Evolutionary conservation across 1,140 invertebrate species (phyloP).

Genomic region (Nomia melanderi): DNA sequence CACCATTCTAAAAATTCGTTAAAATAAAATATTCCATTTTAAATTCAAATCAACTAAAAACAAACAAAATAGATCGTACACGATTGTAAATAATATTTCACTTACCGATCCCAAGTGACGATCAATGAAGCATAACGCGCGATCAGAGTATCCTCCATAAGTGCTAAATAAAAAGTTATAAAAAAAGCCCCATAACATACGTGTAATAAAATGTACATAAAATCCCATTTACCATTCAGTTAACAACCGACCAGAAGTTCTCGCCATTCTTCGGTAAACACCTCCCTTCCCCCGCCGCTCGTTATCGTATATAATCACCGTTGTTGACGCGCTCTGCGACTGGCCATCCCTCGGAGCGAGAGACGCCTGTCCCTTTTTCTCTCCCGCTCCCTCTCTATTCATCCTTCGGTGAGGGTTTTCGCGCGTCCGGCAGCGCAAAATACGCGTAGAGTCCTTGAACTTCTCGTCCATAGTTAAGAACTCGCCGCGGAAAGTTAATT

Average conservation of each 20-base stretch:
- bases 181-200: too few species aligned
- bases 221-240: background rate
- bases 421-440: slow-evolving; percentile 17
- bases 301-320: slow-evolving; percentile 22
- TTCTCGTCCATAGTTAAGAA: slow-evolving; percentile 51
- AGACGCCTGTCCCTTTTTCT: background rate
- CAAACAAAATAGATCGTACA: too few species aligned
- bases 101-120: too few species aligned
- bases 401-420: background rate
- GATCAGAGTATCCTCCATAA: too few species aligned
- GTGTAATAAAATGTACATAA: too few species aligned
- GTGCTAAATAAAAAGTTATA: too few species aligned
- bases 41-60: too few species aligned
- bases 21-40: too few species aligned
- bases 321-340: slow-evolving; percentile 23
- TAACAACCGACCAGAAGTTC: background rate
- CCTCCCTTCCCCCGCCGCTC: background rate
- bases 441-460: slow-evolving; percentile 38
- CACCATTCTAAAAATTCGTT: too few species aligned
- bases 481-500: slow-evolving; percentile 44
- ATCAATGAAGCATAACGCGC: too few species aligned
- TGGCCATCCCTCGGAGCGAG: background rate
- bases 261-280: slow-evolving; percentile 10
- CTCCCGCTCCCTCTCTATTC: too few species aligned
- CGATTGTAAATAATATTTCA: too few species aligned